These are phyloP conservation scores for Gallinago undulata DNA, from an alignment of 2,113 vertebrate species.

Conservation along the genomic window DNA sequence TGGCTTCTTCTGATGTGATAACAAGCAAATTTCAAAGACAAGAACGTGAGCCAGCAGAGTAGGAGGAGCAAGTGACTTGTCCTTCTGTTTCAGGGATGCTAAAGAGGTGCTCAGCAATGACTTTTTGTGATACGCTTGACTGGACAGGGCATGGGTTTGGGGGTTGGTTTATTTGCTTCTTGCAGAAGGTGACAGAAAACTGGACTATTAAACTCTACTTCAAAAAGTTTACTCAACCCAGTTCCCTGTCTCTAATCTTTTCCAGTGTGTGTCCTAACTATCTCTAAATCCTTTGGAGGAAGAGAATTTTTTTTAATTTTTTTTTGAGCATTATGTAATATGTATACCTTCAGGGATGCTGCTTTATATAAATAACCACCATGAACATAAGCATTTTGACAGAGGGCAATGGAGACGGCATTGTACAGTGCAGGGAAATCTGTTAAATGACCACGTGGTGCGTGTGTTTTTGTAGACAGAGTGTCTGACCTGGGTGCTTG, in stretches of 20 bases:
- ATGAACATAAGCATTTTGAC: neutral
- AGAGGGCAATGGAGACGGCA: neutral
- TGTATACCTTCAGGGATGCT: neutral
- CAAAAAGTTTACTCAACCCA: neutral
- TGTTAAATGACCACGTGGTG: accelerated
- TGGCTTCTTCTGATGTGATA: neutral
- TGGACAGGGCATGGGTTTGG: neutral
- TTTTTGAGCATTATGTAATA: neutral
- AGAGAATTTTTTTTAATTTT: neutral
- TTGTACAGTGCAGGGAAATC: neutral
- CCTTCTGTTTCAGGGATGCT: neutral
- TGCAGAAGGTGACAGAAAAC: neutral
- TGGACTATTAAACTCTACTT: neutral
- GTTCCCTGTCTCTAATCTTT: neutral
- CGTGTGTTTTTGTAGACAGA: accelerated
- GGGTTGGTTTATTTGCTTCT: neutral
- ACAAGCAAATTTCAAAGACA: neutral
- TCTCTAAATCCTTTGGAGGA: neutral
- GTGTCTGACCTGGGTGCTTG: neutral
- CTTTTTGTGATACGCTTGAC: neutral
- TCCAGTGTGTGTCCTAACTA: neutral
- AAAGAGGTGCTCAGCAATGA: accelerated
- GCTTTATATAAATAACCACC: neutral
- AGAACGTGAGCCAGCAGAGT: neutral
- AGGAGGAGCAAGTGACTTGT: neutral